A percentile compares a stretch with the other conserved stretches of the same genome.
Conservation (phyloP, 2,113 vertebrate species). For the Chlamydotis undulata region DNA sequence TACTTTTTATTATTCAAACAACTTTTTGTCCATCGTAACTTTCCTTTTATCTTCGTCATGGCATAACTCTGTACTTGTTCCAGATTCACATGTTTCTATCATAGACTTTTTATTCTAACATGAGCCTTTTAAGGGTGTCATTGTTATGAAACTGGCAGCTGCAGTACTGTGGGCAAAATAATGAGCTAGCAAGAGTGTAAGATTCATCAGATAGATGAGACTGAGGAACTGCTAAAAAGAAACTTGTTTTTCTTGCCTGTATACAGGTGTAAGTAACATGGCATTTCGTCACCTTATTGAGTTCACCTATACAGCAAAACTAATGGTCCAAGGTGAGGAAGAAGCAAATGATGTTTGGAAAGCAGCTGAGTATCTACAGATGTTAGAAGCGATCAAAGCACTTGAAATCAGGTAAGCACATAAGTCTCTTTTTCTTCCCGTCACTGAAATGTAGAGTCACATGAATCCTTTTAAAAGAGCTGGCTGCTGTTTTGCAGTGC, state of each 20-base stretch:
- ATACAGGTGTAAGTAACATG: constrained; percentile 92
- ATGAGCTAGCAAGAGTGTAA: neutral
- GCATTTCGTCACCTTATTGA: constrained; percentile 96
- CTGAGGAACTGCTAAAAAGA: neutral
- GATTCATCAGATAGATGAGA: neutral
- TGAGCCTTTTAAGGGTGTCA: neutral
- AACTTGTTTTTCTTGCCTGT: neutral
- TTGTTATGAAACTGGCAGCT: neutral
- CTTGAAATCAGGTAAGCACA: constrained; percentile 83
- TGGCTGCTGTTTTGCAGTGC: neutral
- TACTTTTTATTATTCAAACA: neutral
- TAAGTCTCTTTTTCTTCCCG: neutral
- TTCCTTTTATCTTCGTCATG: neutral
- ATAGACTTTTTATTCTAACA: neutral
- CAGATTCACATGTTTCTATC: neutral
- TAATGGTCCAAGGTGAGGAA: constrained; percentile 89
- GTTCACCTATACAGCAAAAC: constrained; percentile 95
- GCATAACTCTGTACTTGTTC: neutral
- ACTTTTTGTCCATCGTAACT: neutral
- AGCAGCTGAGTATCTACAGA: constrained; percentile 97
- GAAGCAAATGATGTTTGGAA: constrained; percentile 96
- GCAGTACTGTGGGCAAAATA: neutral
- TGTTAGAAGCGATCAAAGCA: constrained; percentile 98
- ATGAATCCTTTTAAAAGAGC: neutral
- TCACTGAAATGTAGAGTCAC: neutral